Evolutionary conservation across 1,140 invertebrate genomes (phyloP).

Genomic region (Argopecten irradians): DNA sequence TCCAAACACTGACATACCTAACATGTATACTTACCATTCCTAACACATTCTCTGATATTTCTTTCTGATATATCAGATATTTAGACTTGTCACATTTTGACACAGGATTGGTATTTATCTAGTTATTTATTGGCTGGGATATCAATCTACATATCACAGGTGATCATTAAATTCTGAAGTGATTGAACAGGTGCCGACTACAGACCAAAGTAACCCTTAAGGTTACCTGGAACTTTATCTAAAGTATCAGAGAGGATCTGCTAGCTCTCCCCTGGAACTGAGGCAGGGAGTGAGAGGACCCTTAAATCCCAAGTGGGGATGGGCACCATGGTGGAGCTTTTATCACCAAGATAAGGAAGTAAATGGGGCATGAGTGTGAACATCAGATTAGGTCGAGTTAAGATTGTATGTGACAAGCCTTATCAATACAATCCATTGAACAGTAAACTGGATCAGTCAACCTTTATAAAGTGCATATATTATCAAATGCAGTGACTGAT

Average conservation of each 20-base stretch:
- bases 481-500: background rate
- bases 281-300: background rate
- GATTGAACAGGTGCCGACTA: background rate
- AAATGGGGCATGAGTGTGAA: background rate
- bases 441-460: too few relatives aligned
- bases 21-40: too few relatives aligned
- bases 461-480: background rate
- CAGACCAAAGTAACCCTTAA: background rate
- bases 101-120: background rate
- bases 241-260: too few relatives aligned
- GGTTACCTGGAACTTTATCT: too few relatives aligned
- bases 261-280: background rate
- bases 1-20: too few relatives aligned
- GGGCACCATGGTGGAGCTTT: background rate
- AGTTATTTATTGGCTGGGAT: background rate
- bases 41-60: too few relatives aligned
- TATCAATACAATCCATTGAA: too few relatives aligned
- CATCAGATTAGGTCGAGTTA: background rate
- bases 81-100: background rate
- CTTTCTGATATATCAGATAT: too few relatives aligned
- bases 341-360: background rate
- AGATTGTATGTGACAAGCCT: background rate
- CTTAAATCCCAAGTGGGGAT: background rate
- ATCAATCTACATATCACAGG: background rate
- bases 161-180: background rate